phyloP scores from a whole-genome alignment of 2,797 vertebrate species.

The Cryptoprocta ferox region DNA sequence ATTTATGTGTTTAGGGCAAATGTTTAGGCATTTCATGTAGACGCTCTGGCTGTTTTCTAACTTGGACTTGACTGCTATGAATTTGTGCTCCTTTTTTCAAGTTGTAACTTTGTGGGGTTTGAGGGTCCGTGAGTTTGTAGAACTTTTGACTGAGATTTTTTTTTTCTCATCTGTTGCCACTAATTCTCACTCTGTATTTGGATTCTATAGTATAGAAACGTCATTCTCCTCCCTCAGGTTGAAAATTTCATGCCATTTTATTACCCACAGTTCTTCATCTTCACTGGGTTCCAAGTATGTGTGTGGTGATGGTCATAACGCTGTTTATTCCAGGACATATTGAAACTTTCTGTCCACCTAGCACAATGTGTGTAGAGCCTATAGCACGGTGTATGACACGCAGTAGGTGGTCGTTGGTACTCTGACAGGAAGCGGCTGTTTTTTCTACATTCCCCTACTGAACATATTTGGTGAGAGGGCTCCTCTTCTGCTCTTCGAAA shows the following conservation, averaged over 20 bases:
- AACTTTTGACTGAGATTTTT: not conserved
- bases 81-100: not conserved
- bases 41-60: conserved; percentile 13
- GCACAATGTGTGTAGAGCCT: not conserved
- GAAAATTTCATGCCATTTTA: not conserved
- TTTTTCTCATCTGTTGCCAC: not conserved
- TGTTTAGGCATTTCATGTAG: not conserved
- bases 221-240: not conserved
- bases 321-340: not conserved
- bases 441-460: not conserved
- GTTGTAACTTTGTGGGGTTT: not conserved
- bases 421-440: not conserved
- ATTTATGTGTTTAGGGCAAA: conserved; percentile 49
- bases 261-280: not conserved
- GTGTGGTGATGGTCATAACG: not conserved
- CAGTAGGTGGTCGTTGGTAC: not conserved
- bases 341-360: not conserved
- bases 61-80: not conserved
- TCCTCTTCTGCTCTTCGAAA: not conserved
- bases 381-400: rapidly evolving
- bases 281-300: not conserved
- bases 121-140: not conserved
- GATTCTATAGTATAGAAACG: not conserved
- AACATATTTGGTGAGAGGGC: not conserved
- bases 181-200: not conserved